Evolutionary conservation across 2,888 invertebrate genomes (phyloP).

Genomic region (Acleris laterana): DNA sequence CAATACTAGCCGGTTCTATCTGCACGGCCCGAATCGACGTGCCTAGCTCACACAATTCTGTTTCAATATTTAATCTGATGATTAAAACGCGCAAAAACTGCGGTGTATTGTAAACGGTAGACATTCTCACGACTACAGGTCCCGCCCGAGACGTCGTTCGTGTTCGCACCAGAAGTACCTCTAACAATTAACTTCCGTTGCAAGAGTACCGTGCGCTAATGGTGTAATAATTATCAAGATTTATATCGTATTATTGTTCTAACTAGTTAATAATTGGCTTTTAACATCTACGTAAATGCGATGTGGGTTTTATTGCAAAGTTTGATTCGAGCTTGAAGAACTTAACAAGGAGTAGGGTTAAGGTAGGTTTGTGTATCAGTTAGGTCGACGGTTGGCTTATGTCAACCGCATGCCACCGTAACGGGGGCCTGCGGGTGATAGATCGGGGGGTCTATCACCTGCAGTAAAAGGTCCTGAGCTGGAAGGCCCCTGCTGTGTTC

Average conservation of each 20-base stretch:
- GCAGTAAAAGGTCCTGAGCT: too few species aligned
- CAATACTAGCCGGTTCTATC: constrained; percentile 27
- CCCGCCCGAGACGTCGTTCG: constrained; percentile 65
- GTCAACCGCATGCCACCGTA: too few species aligned
- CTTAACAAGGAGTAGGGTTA: not conserved
- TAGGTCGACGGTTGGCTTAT: too few species aligned
- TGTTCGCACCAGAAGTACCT: constrained; percentile 54
- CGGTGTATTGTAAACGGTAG: constrained; percentile 52
- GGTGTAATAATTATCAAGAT: constrained; percentile 66
- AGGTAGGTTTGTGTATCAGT: too few species aligned
- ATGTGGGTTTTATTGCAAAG: constrained; percentile 11
- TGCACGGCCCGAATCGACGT: constrained; percentile 31
- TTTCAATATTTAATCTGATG: constrained; percentile 59
- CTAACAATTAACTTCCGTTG: constrained; percentile 74
- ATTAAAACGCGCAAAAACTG: constrained; percentile 53
- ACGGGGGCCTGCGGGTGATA: too few species aligned
- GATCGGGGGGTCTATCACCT: too few species aligned
- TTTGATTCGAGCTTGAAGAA: constrained; percentile 2
- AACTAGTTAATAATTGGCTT: constrained; percentile 47
- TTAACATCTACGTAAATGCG: constrained; percentile 35
- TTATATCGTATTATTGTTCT: constrained; percentile 59
- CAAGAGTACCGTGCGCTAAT: constrained; percentile 62
- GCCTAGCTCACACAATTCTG: constrained; percentile 53
- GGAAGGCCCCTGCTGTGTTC: too few species aligned
- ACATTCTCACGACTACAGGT: constrained; percentile 54